A percentile compares a stretch with the other conserved stretches of the same genome.
Conservation (phyloP, 2,113 vertebrate species). For the Diadophis punctatus region DNA sequence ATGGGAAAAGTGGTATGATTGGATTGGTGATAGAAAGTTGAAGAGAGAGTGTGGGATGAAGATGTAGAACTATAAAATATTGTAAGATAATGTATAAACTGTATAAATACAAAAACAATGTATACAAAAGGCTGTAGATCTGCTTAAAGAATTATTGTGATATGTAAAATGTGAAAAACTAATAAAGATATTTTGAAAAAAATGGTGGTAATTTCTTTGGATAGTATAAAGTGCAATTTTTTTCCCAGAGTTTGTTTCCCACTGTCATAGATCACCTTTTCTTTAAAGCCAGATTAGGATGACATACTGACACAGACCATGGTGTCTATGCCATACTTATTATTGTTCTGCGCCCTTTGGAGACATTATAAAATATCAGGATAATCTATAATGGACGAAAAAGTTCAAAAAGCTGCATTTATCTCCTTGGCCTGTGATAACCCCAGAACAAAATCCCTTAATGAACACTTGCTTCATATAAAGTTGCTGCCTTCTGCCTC, state of each 20-base stretch:
- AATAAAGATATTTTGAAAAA: too few species aligned
- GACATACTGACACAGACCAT: not conserved
- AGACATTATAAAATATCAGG: constrained; percentile 5
- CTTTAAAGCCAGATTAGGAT: not conserved
- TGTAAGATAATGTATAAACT: too few species aligned
- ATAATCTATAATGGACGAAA: not conserved
- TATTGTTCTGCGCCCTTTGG: constrained; percentile 1
- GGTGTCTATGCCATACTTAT: not conserved
- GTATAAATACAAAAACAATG: too few species aligned
- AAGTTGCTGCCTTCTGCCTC: not conserved
- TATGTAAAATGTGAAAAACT: too few species aligned
- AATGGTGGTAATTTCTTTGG: not conserved
- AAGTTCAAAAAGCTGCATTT: not conserved
- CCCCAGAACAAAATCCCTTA: not conserved
- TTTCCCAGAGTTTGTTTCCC: not conserved
- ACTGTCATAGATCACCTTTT: not conserved
- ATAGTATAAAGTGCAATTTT: not conserved
- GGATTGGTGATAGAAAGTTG: too few species aligned
- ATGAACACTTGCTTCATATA: not conserved
- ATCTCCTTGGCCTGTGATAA: not conserved
- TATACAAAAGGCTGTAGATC: too few species aligned
- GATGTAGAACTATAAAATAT: too few species aligned
- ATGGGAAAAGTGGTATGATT: too few species aligned
- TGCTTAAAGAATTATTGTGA: too few species aligned
- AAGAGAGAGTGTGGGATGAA: too few species aligned